A percentile compares a stretch with the other conserved stretches of the same genome.
Conservation (phyloP, 2,113 vertebrate species). For the Alethe castanea region DNA sequence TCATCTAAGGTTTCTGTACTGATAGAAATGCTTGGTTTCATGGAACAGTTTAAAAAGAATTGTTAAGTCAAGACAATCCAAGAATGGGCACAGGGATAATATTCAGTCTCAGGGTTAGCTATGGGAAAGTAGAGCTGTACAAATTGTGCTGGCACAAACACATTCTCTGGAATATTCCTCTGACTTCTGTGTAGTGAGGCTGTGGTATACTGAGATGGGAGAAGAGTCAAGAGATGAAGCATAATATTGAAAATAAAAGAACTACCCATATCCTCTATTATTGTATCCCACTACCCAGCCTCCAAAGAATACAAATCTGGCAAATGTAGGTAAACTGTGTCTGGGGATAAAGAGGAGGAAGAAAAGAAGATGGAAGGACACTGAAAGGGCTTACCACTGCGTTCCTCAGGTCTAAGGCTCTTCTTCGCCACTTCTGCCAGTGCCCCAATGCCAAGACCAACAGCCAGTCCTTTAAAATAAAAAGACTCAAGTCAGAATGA, state of each 20-base stretch:
- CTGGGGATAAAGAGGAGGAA: not conserved
- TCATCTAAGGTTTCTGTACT: not conserved
- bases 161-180: not conserved
- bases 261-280: not conserved
- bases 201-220: not conserved
- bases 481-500: not conserved
- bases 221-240: not conserved
- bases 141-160: not conserved
- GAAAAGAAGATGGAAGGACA: not conserved
- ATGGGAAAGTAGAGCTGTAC: not conserved
- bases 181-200: not conserved
- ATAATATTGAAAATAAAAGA: not conserved
- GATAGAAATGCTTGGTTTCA: not conserved
- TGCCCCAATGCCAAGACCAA: slow-evolving; percentile 92
- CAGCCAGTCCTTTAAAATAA: slow-evolving; percentile 83
- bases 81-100: not conserved
- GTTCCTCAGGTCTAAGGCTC: slow-evolving; percentile 81
- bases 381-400: slow-evolving; percentile 71
- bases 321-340: not conserved
- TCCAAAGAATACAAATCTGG: not conserved
- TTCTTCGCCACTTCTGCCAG: slow-evolving; percentile 97
- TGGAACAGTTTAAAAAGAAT: not conserved
- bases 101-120: not conserved
- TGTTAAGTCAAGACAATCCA: not conserved
- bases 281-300: not conserved